phyloP scores from a whole-genome alignment of 2,797 vertebrate genomes.

The Halcyon smyrnensis region DNA sequence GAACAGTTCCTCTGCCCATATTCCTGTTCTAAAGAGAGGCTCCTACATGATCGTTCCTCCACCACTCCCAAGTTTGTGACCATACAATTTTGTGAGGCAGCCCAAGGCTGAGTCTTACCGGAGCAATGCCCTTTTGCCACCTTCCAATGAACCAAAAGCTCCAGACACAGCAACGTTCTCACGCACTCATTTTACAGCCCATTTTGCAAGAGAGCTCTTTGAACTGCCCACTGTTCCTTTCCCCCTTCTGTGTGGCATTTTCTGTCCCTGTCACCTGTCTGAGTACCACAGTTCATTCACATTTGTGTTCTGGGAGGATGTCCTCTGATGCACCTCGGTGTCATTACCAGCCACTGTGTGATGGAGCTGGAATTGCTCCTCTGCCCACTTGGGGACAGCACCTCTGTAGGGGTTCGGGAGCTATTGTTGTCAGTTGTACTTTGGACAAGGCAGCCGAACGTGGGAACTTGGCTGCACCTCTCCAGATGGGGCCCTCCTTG shows the following conservation, averaged over 20 bases:
- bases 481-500: neutral
- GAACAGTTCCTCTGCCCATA: neutral
- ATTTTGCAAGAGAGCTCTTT: neutral
- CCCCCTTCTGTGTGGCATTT: neutral
- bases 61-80: neutral
- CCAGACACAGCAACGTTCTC: neutral
- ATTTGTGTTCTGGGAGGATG: neutral
- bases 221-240: neutral
- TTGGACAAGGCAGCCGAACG: neutral
- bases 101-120: neutral
- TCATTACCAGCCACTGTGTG: neutral
- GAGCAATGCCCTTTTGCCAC: neutral
- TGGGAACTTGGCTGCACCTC: neutral
- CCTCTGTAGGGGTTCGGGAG: neutral
- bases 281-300: neutral
- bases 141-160: neutral
- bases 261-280: neutral
- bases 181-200: neutral
- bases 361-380: neutral
- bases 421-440: neutral
- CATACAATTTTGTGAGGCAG: neutral
- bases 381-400: neutral
- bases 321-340: neutral
- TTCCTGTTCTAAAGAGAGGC: neutral
- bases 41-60: neutral